These are phyloP conservation scores for Percopsis omiscomaycus DNA, from an alignment of 2,797 vertebrate genomes.

Conservation along the genomic window DNA sequence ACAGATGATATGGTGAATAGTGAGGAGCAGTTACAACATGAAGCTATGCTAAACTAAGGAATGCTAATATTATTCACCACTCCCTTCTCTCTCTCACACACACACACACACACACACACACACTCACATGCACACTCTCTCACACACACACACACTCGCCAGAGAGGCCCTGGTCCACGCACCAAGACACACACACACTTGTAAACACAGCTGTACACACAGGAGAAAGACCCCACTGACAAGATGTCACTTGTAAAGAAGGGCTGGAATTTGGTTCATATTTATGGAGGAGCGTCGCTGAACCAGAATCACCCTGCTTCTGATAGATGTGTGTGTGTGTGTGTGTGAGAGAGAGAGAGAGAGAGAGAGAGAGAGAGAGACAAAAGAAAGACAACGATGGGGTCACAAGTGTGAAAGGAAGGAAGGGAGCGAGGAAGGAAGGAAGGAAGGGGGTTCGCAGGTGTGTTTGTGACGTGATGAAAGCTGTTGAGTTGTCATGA, in stretches of 20 bases:
- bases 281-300: constrained; percentile 6
- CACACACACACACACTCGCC: constrained; percentile 1
- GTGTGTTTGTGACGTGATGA: no score
- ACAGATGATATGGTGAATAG: no score
- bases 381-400: no score
- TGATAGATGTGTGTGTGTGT: no score
- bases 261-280: constrained; percentile 1
- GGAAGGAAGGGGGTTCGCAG: no score
- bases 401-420: no score
- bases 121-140: neutral
- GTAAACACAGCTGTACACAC: constrained; percentile 6
- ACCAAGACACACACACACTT: neutral
- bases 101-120: constrained; percentile 5
- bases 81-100: constrained; percentile 4
- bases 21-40: neutral
- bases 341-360: neutral
- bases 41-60: neutral
- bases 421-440: no score
- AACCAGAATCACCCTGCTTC: neutral
- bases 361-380: constrained; percentile 1
- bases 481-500: no score
- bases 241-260: constrained; percentile 6
- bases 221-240: neutral
- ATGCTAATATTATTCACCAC: neutral
- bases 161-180: no score